Evolutionary conservation across 2,797 vertebrate species (phyloP).

Genomic region (Danio aesculapii): DNA sequence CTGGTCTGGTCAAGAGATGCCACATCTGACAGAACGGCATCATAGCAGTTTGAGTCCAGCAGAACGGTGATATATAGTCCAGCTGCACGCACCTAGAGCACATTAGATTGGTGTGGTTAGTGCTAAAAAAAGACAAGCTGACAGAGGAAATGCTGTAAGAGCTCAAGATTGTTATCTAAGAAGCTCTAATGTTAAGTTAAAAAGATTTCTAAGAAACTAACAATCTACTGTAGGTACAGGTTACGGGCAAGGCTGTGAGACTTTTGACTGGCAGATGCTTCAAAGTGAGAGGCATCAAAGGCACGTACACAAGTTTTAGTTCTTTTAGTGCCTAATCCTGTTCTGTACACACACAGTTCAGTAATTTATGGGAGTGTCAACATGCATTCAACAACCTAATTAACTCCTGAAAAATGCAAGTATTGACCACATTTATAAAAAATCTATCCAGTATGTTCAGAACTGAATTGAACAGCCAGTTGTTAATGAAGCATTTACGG

Average conservation of each 20-base stretch:
- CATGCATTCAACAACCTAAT: no score
- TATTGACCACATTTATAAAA: no score
- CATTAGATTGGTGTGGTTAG: conserved; percentile 23
- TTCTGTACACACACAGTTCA: no score
- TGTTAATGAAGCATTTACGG: no score
- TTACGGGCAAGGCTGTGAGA: neutral
- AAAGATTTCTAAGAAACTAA: neutral
- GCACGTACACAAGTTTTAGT: no score
- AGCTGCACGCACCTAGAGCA: conserved; percentile 81
- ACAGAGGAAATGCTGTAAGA: neutral
- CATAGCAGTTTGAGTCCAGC: conserved; percentile 86
- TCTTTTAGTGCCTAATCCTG: no score
- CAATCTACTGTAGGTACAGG: neutral
- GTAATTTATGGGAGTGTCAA: no score
- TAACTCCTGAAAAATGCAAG: no score
- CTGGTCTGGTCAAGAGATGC: conserved; percentile 75
- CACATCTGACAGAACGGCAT: conserved; percentile 79
- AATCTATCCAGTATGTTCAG: no score
- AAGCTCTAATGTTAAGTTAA: neutral
- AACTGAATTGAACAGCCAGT: no score
- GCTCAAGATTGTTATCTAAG: neutral
- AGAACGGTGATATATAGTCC: conserved; percentile 86
- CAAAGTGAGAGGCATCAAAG: no score
- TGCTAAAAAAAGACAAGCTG: neutral
- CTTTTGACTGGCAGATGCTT: no score